Evolutionary conservation across 2,113 vertebrate genomes (phyloP).

Genomic region (Nipponia nippon): DNA sequence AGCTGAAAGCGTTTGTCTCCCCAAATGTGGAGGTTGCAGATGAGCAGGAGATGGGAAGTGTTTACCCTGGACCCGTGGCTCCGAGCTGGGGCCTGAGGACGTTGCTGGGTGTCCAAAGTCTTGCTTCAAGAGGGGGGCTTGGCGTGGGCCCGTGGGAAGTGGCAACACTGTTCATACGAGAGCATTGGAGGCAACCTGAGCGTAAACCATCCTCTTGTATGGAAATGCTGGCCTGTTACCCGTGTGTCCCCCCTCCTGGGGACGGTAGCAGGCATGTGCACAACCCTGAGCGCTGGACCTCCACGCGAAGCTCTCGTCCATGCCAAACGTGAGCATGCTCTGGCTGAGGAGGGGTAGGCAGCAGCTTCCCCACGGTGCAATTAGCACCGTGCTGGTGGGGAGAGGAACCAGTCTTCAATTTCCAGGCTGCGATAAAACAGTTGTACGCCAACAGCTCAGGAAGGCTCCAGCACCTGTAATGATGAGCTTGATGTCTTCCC

Average conservation of each 20-base stretch:
- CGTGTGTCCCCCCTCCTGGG: neutral
- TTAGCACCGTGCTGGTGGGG: no score
- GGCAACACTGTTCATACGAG: neutral
- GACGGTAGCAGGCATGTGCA: accelerated
- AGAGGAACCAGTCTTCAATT: accelerated
- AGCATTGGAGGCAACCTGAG: neutral
- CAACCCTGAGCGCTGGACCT: neutral
- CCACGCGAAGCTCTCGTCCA: accelerated
- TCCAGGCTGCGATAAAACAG: neutral
- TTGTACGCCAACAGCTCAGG: neutral
- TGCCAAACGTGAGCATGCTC: neutral
- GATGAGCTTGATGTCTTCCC: neutral
- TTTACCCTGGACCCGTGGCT: neutral
- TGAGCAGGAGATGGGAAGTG: neutral
- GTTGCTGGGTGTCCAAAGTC: neutral
- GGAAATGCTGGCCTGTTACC: neutral
- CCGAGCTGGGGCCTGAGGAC: neutral
- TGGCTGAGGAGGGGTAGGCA: neutral
- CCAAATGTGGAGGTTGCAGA: neutral
- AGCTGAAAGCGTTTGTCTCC: neutral
- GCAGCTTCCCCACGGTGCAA: accelerated
- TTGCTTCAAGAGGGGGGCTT: accelerated
- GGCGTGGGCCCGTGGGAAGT: accelerated
- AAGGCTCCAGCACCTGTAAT: neutral
- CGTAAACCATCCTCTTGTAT: accelerated